phyloP scores from a whole-genome alignment of 2,888 invertebrate genomes.

The Xestobium rufovillosum region DNA sequence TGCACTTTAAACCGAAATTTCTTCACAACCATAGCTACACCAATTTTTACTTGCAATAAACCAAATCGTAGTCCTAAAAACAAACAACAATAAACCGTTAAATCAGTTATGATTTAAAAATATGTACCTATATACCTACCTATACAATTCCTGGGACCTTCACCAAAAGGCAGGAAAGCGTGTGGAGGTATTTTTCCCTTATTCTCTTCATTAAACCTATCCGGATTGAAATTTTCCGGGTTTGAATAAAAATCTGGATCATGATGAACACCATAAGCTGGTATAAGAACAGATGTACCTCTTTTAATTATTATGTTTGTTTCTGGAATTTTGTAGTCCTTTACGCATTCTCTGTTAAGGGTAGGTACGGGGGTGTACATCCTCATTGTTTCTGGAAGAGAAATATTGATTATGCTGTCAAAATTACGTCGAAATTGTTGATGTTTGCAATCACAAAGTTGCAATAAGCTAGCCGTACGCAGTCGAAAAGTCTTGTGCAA shows the following conservation, averaged over 20 bases:
- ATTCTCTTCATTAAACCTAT: conserved; percentile 36
- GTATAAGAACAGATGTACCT: conserved; percentile 28
- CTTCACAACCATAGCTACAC: background rate
- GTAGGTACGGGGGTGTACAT: conserved; percentile 32
- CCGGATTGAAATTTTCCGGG: conserved; percentile 39
- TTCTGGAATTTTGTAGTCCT: conserved; percentile 22
- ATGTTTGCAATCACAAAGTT: too few species aligned
- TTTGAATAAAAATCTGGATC: conserved; percentile 32
- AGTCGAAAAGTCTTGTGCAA: too few species aligned
- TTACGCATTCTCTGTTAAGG: conserved; percentile 21
- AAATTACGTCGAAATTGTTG: too few species aligned
- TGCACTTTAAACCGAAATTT: background rate
- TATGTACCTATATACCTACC: conserved; percentile 1
- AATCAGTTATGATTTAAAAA: background rate
- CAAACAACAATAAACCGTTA: too few species aligned
- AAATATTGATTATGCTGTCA: too few species aligned
- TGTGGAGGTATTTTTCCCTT: conserved; percentile 28
- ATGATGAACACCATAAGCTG: conserved; percentile 16
- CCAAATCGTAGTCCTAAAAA: background rate
- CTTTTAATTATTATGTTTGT: conserved; percentile 23
- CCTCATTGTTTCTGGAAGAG: conserved; percentile 34
- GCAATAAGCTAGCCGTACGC: too few species aligned
- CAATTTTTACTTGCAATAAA: background rate
- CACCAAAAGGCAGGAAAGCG: conserved; percentile 33
- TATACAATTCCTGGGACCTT: conserved; percentile 28